Percentiles rank a stretch among this genome's conserved stretches.
These are phyloP conservation scores for Megastigmus dorsalis DNA, from an alignment of 2,888 invertebrate species.

Conservation along the genomic window DNA sequence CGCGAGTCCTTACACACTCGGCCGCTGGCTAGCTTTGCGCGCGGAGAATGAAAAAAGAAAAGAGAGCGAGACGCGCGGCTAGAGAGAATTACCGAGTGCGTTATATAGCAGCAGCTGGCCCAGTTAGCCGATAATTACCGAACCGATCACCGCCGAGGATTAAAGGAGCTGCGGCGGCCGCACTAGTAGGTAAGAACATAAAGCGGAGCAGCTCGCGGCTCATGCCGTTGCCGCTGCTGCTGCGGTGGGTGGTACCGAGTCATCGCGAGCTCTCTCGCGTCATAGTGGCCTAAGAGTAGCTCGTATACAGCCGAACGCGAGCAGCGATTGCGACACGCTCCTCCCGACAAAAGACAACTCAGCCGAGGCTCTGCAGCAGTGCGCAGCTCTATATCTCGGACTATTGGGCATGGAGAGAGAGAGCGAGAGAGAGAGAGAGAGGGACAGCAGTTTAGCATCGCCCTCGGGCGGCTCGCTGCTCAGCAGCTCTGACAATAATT, in stretches of 20 bases:
- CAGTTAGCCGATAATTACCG: constrained; percentile 53
- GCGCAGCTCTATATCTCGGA: no score
- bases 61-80: constrained; percentile 6
- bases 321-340: no score
- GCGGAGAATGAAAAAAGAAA: no score
- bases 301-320: neutral
- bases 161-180: no score
- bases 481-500: constrained; percentile 23
- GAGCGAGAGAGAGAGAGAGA: neutral
- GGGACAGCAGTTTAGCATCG: no score
- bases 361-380: no score
- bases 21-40: no score
- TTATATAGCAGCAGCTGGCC: constrained; percentile 30
- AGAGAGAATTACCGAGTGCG: neutral
- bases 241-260: constrained; percentile 58
- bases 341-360: no score
- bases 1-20: no score
- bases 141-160: constrained; percentile 45
- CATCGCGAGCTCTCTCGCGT: constrained; percentile 43
- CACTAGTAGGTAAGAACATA: no score
- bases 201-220: constrained; percentile 46
- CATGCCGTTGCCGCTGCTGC: neutral
- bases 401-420: neutral
- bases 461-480: neutral
- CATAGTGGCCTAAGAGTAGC: constrained; percentile 4